Conservation (phyloP, 2,797 vertebrate genomes). For the Enteromius anoplus region DNA sequence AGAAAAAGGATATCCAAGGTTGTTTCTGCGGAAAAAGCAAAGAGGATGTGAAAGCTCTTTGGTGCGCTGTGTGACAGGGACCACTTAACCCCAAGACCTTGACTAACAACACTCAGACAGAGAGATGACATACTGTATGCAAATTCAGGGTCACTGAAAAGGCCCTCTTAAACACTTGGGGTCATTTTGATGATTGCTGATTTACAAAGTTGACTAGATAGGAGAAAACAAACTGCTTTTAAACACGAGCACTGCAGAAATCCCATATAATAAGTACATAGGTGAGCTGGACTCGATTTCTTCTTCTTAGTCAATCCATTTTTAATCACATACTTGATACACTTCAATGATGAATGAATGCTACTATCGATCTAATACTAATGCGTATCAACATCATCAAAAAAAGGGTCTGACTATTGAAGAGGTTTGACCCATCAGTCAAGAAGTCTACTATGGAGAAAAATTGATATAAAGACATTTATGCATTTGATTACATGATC, state of each 20-base stretch:
- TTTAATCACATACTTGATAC: too few species aligned
- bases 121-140: conserved; percentile 28
- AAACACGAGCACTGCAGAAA: background rate
- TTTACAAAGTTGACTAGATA: conserved; percentile 8
- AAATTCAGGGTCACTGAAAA: conserved; percentile 16
- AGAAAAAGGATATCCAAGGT: conserved; percentile 27
- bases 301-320: background rate
- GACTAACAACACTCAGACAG: conserved; percentile 20
- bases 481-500: background rate
- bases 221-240: conserved; percentile 10
- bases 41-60: conserved; percentile 25
- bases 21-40: conserved; percentile 20
- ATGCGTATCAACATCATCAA: background rate
- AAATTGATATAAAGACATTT: background rate
- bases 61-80: conserved; percentile 4
- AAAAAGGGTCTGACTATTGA: background rate
- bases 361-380: background rate
- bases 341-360: background rate
- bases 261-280: background rate
- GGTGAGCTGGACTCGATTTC: background rate
- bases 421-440: background rate
- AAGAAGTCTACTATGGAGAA: background rate
- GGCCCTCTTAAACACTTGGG: conserved; percentile 27
- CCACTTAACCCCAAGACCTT: conserved; percentile 39
- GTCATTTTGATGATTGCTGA: conserved; percentile 19